Evolutionary conservation across 2,113 vertebrate species (phyloP), one percentile per base, ranked within the genome.

Genomic region (Formicarius rufipectus): DNA sequence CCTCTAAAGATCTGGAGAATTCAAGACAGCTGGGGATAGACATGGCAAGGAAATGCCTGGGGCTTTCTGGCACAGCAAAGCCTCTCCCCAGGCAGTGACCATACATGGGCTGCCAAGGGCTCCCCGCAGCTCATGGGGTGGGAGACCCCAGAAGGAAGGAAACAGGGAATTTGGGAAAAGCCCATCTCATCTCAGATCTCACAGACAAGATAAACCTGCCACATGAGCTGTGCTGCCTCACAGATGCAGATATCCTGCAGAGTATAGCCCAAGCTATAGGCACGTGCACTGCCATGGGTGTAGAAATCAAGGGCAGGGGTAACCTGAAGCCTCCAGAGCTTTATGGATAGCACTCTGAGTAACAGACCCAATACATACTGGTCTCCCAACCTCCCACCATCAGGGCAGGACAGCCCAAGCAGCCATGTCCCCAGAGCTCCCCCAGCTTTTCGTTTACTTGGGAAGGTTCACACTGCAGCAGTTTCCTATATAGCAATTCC

Each of bases 1-100:
- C 56, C 79, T 90, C 76, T 47, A 63, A 94, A 73, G 96, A 96
- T 95, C 89, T 89, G 62, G 95, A 89, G 96, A 97, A 97, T 97
- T 95, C 74, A 67, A 87, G 96, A 94, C 97, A 97, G 97, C 97
- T 97, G 97, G 79, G 81, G 87, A 81, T 4, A 92, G 66, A 89
- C 20, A 2, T 45, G 80, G 87, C 84, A 83, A 83, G 77, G 92
- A 69, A 82, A 86, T 66, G 75, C 62, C 77, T 44, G n/a, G 44
- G 58, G 80, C 83, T 92, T 80, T 64, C 78, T 86, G 35, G 62
- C 14, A 7, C 56, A 69, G 84, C 66, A 71, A 53, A 92, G 64
- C 64, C 64, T 78, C 28, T 63, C 73, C 87, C 68, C 40, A 39
- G 45, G 59, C n/a, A 6, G 74, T 91, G 94, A 89, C 96, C 96